Base-by-base conservation (phyloP, 2,113 vertebrate genomes). In the Cyanoderma ruficeps region DNA sequence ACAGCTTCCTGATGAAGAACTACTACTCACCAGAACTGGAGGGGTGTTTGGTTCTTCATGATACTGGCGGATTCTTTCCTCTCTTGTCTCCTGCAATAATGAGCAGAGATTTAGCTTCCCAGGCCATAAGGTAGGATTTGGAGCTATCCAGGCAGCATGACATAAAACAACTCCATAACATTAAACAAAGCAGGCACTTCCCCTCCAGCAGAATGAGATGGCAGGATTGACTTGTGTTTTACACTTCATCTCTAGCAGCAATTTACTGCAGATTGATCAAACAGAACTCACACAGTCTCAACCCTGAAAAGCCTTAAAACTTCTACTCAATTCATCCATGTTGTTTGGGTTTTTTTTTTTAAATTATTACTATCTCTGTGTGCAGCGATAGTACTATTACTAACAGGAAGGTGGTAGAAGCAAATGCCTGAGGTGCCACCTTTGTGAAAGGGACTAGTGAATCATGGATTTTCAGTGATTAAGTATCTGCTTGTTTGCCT, bases 1-100 rank as follows among this genome's bases (percentile, higher is more conserved):
- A 14, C 41, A 83, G 42, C 52, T 75, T 71, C 49, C 63, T 69
- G 52, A 44, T 2, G 11, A 42, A 47, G 30, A 93, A 24, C 23
- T 41, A 7, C 65, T 63, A 81, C 97, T 97, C 92, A 99, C 98
- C 98, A 99, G 97, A 23, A 99, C 98, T 47, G 93, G 90, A 10
- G 98, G 98, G 1, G 98, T 98, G 42, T 98, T 94, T 4, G 94
- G 92, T 81, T 99, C 98, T 90, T 99, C 98, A 0, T 99, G 99
- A 83, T 98, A 99, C 35, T 99, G 98, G 28, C 11, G 90, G 93
- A 99, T 99, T 95, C 99, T 97, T 96, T 99, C 98, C 91, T 98
- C 98, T 86, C 98, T 97, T 12, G 98, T 99, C 94, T 99, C 98
- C 99, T 99, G 89, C 33, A 78, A 95, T 37, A 57, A 31, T 0